Evolutionary conservation across 2,888 invertebrate species (phyloP).

Genomic region (Netelia virgata): DNA sequence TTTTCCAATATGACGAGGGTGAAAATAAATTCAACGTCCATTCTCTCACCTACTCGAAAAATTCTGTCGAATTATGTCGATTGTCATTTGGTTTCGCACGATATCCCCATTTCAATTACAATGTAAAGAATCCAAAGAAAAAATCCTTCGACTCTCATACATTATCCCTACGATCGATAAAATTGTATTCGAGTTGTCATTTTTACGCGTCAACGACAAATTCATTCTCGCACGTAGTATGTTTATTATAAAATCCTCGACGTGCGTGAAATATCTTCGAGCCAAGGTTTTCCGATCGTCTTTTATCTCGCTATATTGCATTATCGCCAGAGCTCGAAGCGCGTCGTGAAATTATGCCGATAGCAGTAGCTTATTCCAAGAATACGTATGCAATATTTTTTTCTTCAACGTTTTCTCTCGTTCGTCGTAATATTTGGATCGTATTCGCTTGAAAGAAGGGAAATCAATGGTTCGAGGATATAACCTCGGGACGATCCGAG

Average conservation of each 20-base stretch:
- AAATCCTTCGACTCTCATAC: not conserved
- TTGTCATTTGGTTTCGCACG: too few relatives aligned
- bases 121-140: too few relatives aligned
- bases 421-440: not conserved
- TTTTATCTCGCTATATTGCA: too few relatives aligned
- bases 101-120: too few relatives aligned
- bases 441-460: not conserved
- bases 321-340: too few relatives aligned
- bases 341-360: too few relatives aligned
- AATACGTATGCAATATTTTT: not conserved
- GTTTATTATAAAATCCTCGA: not conserved
- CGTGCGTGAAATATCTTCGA: not conserved
- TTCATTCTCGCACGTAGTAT: not conserved
- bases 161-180: not conserved
- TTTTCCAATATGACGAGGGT: too few relatives aligned
- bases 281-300: too few relatives aligned
- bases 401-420: conserved; percentile 25
- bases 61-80: too few relatives aligned
- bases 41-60: too few relatives aligned
- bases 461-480: not conserved
- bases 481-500: conserved; percentile 19
- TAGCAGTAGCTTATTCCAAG: too few relatives aligned
- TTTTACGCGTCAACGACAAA: not conserved
- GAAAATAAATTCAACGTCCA: too few relatives aligned
- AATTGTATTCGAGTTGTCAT: not conserved